Evolutionary conservation across 1,140 invertebrate species (phyloP), one percentile per base, ranked within the genome.

Genomic region (Helicoverpa zea): DNA sequence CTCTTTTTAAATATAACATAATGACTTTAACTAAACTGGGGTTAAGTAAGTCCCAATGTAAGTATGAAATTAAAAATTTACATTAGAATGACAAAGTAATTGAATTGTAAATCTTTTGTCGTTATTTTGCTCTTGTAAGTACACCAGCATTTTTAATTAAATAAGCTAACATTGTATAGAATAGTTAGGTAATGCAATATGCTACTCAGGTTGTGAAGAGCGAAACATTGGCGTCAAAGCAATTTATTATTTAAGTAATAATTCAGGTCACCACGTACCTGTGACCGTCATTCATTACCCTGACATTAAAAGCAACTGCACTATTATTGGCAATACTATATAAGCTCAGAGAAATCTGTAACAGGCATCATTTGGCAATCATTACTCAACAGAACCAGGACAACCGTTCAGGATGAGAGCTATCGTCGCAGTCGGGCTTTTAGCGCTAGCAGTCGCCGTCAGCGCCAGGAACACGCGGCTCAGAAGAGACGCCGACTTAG

Each of bases 401-500:
- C 82, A 85, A 80, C 81, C 81, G 74, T 49, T 73, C 81, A 94
- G 88, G 82, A 94, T 95, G 94, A 92, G 87, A 83, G 85, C 80
- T 49, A 61, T 85, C 59, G 82, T 87, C 14, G 56, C 89, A 66
- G 73, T 93, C 68, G 88, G 87, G 76, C 79, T 94, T 11, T 72
- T 88, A 16, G 87, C 86, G 59, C 80, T 87, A 0, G 82, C 88
- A 35, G 88, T 83, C n/a, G 82, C 82, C 2, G 89, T 78, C 9
- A 82, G 79, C 66, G 88, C 89, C n/a, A 90, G 92, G 81, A 87
- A 92, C 47, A 85, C 88, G 16, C 87, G 94, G 3, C 86, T 86
- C 14, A 92, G 86, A 29, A 88, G 94, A 64, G 92, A 95, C 77
- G 95, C 96, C 30, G 95, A 97, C 86, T 93, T 96, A 7, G 88